Evolutionary conservation across 1,140 invertebrate genomes (phyloP).

Genomic region (Melipona quadrifasciata): DNA sequence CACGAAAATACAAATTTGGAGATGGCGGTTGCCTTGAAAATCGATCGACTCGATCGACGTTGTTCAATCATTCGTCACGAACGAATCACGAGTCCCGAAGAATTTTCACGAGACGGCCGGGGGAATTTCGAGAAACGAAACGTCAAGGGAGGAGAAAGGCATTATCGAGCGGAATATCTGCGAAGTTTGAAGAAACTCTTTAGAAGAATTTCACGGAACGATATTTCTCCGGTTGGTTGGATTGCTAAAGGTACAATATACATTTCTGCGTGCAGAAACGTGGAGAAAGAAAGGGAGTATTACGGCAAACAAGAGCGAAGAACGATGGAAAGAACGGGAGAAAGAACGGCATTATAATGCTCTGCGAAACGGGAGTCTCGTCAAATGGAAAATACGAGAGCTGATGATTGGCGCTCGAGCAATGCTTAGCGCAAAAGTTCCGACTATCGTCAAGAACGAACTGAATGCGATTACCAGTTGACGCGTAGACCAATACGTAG

Average conservation of each 20-base stretch:
- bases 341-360: background rate
- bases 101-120: background rate
- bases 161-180: background rate
- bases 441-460: too few species aligned
- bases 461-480: too few species aligned
- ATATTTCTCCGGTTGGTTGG: constrained; percentile 23
- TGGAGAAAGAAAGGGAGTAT: background rate
- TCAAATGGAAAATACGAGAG: too few species aligned
- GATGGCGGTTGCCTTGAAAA: too few species aligned
- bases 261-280: constrained; percentile 1
- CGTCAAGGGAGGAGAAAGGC: background rate
- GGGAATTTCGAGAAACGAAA: background rate
- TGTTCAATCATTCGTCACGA: background rate
- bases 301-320: background rate
- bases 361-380: too few species aligned
- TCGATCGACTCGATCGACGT: background rate
- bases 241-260: constrained; percentile 6
- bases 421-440: too few species aligned
- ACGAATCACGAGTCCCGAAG: too few species aligned
- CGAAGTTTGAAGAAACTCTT: constrained; percentile 10
- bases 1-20: too few species aligned
- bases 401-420: too few species aligned
- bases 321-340: background rate
- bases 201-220: constrained; percentile 15
- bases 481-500: too few species aligned